Base-by-base conservation (phyloP, 2,888 invertebrate species). In the Bhutanitis thaidina region DNA sequence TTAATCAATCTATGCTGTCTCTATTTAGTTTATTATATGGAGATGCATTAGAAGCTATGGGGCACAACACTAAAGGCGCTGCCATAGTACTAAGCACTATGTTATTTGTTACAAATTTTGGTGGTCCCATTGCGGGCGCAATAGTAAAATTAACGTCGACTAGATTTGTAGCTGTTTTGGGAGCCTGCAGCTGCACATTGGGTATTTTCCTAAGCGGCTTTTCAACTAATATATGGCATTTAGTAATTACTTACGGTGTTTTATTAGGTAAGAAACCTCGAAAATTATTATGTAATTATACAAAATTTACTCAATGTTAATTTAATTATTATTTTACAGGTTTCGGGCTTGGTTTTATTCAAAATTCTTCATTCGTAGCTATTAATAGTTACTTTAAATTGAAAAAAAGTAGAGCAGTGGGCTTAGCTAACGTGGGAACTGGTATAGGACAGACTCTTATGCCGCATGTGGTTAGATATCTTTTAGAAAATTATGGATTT, bases 371-470 rank as follows among this genome's bases (percentile, higher is more conserved):
- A 27, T 94, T 94, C 74, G 91, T 94, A 64, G 92, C 93, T 27
- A 92, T 94, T 54, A 94, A 93, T 71, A 90, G 92, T 16, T 95
- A 94, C 74, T 95, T 95, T 68, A 91, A 89, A 52, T 84, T 87
- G 50, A 91, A 87, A 69, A 92, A 93, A 61, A 93, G 93, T 54
- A 90, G 93, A 35, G 95, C 95, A n/a, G 94, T 94, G 48, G 94
- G 94, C 1, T 81, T 94, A 27, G 92, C 94, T 0, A 91, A 94
- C 81, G 94, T 94, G 20, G 95, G 95, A 49, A 94, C 94, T 56
- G 94, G 94, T 53, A 77, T 94, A 20, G 95, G 95, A 2, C 94
- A 94, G 72, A 93, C 94, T 74, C 71, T 94, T 54, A 93, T 95
- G 90, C 95, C 95, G 2, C 93, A 93, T 66, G 81, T 94, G 58